Percentiles rank a stretch among this genome's conserved stretches.
Conservation (phyloP, 92 coral and sea anemone genomes). For the Galaxea fascicularis region DNA sequence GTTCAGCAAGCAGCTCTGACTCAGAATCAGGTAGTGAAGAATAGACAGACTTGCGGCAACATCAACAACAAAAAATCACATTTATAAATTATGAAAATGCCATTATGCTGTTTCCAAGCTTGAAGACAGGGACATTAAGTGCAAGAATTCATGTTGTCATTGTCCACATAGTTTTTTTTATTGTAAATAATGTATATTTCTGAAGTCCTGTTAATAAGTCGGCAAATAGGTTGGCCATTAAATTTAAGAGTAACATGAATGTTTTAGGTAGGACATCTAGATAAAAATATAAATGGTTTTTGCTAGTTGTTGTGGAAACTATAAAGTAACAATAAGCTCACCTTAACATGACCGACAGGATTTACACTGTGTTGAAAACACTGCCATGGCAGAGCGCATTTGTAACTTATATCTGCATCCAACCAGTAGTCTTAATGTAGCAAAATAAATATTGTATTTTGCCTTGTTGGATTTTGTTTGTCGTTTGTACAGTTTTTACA, state of each 20-base stretch:
- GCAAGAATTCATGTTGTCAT: not conserved
- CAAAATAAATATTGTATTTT: conserved; percentile 57
- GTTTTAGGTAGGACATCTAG: conserved; percentile 11
- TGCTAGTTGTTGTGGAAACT: not conserved
- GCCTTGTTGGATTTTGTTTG: conserved; percentile 50
- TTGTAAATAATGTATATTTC: conserved; percentile 49
- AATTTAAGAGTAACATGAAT: not conserved
- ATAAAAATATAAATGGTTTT: not conserved
- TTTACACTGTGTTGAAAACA: not conserved
- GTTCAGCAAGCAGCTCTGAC: conserved; percentile 99
- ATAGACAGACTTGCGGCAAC: conserved; percentile 56
- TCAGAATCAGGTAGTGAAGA: conserved; percentile 99
- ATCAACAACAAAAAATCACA: conserved; percentile 5
- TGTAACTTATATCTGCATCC: conserved; percentile 27
- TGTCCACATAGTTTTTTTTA: conserved; percentile 9
- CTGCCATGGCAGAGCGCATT: conserved; percentile 28
- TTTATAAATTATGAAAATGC: not conserved
- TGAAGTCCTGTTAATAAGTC: not conserved
- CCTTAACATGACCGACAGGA: not conserved
- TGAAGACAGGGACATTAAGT: not conserved
- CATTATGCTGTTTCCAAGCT: not conserved
- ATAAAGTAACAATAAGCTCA: not conserved
- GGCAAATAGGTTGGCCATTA: conserved; percentile 7
- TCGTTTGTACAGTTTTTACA: conserved; percentile 20
- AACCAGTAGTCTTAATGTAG: conserved; percentile 19